Percentiles rank a stretch among this genome's conserved stretches.
phyloP scores from a whole-genome alignment of 2,113 vertebrate genomes.

The Xiphias gladius region DNA sequence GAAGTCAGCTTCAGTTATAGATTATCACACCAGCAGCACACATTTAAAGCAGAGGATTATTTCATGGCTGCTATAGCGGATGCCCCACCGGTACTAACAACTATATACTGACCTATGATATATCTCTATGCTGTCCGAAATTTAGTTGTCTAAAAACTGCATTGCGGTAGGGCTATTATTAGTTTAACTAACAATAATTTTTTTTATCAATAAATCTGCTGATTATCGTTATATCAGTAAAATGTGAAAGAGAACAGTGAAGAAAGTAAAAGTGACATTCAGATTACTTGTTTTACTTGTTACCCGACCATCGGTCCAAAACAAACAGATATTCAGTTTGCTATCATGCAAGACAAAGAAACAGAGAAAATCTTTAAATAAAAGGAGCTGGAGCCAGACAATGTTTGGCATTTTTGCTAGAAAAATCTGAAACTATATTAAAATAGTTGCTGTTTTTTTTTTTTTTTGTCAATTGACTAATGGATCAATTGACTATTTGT shows the following conservation, averaged over 20 bases:
- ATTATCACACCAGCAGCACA: constrained; percentile 54
- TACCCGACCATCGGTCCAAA: background rate
- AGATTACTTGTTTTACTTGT: background rate
- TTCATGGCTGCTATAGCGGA: constrained; percentile 11
- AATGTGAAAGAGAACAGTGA: background rate
- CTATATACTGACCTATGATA: background rate
- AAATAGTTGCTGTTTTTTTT: background rate
- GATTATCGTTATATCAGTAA: background rate
- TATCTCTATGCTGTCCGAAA: background rate
- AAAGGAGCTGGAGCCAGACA: background rate
- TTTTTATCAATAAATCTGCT: constrained; percentile 3
- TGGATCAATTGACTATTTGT: background rate
- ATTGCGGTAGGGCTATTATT: background rate
- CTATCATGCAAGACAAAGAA: background rate
- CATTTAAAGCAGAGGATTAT: constrained; percentile 29
- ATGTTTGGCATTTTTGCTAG: background rate
- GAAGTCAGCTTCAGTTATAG: constrained; percentile 34
- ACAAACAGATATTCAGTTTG: background rate
- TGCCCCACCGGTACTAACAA: background rate
- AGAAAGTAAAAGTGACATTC: background rate
- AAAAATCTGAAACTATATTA: no score
- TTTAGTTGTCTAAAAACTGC: background rate
- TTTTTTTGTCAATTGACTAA: background rate
- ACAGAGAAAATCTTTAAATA: background rate
- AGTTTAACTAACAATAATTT: background rate